Evolutionary conservation across 2,113 vertebrate genomes (phyloP).

Genomic region (Leucoraja erinaceus): DNA sequence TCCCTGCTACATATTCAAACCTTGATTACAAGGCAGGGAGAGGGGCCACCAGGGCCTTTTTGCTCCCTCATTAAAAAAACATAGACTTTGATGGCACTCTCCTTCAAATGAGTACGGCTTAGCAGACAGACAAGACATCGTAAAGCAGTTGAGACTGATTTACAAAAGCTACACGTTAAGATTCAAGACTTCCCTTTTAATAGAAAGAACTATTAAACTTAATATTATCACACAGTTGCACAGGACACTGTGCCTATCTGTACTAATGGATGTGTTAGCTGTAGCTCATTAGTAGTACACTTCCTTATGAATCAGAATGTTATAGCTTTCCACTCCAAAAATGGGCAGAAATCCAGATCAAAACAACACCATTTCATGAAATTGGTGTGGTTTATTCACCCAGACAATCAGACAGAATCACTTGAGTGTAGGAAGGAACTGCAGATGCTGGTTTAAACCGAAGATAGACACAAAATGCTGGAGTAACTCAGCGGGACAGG

Average conservation of each 20-base stretch:
- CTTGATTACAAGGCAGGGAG: conserved; percentile 1
- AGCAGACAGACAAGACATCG: background rate
- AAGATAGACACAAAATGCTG: too few relatives aligned
- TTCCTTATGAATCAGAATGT: background rate
- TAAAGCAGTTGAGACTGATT: background rate
- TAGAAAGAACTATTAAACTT: background rate
- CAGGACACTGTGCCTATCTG: background rate
- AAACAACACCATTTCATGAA: too few relatives aligned
- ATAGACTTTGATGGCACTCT: background rate
- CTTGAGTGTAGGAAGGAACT: too few relatives aligned
- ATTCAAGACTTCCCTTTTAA: background rate
- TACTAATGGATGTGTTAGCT: background rate
- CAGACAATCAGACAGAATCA: too few relatives aligned
- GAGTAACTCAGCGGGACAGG: too few relatives aligned
- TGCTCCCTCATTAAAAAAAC: conserved; percentile 7
- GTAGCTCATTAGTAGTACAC: background rate
- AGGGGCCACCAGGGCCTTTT: background rate
- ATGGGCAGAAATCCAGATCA: background rate
- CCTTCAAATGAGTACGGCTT: background rate
- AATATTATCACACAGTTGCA: background rate
- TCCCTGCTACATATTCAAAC: background rate
- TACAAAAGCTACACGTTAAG: background rate
- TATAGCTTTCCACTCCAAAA: background rate
- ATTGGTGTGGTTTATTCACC: too few relatives aligned
- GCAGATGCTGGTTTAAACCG: too few relatives aligned